Percentiles rank a stretch among this genome's conserved stretches.
Evolutionary conservation across 2,797 vertebrate genomes (phyloP).

Genomic region (Delichon dasypus): DNA sequence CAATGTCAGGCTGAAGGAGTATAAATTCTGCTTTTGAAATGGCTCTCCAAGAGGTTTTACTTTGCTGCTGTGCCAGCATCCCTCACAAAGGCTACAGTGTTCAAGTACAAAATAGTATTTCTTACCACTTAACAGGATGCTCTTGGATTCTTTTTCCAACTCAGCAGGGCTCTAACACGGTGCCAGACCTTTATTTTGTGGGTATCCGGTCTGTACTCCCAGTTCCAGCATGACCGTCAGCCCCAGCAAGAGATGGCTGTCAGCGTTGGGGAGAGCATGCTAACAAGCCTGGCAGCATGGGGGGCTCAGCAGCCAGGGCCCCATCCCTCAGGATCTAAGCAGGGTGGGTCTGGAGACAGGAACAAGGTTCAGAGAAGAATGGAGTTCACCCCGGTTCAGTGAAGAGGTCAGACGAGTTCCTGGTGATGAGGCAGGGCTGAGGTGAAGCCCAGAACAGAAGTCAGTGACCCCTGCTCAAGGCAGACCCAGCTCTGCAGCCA

Average conservation of each 20-base stretch:
- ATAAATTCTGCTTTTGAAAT: slow-evolving; percentile 66
- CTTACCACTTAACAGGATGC: slow-evolving; percentile 59
- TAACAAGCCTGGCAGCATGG: neutral
- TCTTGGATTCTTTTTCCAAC: slow-evolving; percentile 48
- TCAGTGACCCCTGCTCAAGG: neutral
- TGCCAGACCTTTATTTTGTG: slow-evolving; percentile 44
- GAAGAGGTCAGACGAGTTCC: neutral
- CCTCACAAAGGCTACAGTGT: slow-evolving; percentile 59
- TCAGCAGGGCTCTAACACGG: neutral
- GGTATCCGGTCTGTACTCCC: slow-evolving; percentile 28
- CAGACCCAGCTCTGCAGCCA: neutral
- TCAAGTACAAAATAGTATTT: slow-evolving; percentile 54
- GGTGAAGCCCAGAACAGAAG: neutral
- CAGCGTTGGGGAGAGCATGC: neutral
- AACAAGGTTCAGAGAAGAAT: neutral
- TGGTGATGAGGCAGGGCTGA: neutral
- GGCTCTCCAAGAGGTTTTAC: neutral
- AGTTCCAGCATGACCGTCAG: neutral
- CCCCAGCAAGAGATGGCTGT: neutral
- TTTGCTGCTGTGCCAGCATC: slow-evolving; percentile 49
- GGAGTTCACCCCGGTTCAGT: neutral
- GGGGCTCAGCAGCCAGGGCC: neutral
- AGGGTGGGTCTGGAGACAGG: neutral
- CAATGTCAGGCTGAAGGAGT: slow-evolving; percentile 30
- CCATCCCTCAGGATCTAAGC: rapidly evolving